A percentile compares a stretch with the other conserved stretches of the same genome.
These are phyloP conservation scores for Orgyia antiqua DNA, from an alignment of 2,888 invertebrate species.

Conservation along the genomic window DNA sequence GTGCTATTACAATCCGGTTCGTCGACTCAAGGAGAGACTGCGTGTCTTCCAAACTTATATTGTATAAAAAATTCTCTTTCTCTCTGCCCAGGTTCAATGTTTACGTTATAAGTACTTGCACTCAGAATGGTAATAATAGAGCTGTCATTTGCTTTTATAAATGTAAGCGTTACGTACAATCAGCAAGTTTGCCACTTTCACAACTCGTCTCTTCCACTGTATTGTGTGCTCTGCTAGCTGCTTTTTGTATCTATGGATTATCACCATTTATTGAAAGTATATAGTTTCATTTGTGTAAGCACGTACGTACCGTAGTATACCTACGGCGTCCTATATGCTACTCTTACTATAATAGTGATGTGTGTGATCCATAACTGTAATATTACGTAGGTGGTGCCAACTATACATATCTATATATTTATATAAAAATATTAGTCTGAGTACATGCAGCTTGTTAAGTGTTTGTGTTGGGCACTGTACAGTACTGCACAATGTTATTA, in stretches of 20 bases:
- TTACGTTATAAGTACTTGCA: conserved; percentile 60
- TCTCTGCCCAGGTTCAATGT: conserved; percentile 64
- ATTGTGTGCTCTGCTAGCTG: conserved; percentile 78
- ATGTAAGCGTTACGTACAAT: conserved; percentile 74
- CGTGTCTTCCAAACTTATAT: too few relatives aligned
- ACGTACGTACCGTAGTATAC: conserved; percentile 57
- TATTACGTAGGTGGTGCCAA: conserved; percentile 16
- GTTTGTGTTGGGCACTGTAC: conserved; percentile 64
- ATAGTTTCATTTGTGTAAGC: conserved; percentile 64
- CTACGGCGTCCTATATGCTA: conserved; percentile 22
- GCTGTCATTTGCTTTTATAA: conserved; percentile 77
- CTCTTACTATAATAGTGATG: conserved; percentile 16
- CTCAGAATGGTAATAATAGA: conserved; percentile 76
- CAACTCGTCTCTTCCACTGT: conserved; percentile 76
- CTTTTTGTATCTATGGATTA: conserved; percentile 77
- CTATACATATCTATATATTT: conserved; percentile 13
- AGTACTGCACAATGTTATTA: conserved; percentile 56
- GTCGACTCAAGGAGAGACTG: conserved; percentile 27
- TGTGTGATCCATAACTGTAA: conserved; percentile 21
- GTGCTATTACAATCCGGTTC: conserved; percentile 33
- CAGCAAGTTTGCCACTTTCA: conserved; percentile 75
- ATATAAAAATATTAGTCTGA: conserved; percentile 10
- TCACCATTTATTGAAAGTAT: conserved; percentile 70
- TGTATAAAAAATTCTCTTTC: conserved; percentile 42
- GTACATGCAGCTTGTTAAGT: conserved; percentile 38